phyloP scores from a whole-genome alignment of 1,140 invertebrate genomes.

The Rhopalosiphum maidis region DNA sequence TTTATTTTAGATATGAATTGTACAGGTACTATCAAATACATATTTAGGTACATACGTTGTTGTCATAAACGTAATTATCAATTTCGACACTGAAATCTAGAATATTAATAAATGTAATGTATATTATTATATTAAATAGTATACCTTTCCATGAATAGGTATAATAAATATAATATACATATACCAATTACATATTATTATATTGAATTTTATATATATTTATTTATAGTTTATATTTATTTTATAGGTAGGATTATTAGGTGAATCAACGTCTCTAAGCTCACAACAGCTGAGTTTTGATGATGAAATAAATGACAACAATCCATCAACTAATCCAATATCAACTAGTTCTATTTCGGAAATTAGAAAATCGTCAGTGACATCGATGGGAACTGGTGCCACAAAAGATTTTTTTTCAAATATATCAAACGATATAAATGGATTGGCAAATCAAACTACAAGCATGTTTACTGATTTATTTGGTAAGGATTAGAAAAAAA shows the following conservation, averaged over 20 bases:
- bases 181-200: background rate
- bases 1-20: too few relatives aligned
- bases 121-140: background rate
- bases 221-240: background rate
- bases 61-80: background rate
- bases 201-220: background rate
- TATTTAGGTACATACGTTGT: background rate
- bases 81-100: background rate
- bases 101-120: background rate
- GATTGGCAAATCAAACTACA: constrained; percentile 85
- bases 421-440: constrained; percentile 87
- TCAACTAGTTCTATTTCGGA: background rate
- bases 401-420: constrained; percentile 87
- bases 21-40: background rate
- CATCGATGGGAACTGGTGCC: constrained; percentile 60
- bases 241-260: constrained; percentile 41
- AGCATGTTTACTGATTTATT: constrained; percentile 92
- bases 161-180: background rate
- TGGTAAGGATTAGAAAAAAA: constrained; percentile 66
- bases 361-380: constrained; percentile 43
- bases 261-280: constrained; percentile 3
- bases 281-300: constrained; percentile 18
- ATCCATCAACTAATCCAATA: background rate
- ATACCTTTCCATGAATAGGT: background rate
- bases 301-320: background rate